Percentiles rank a stretch among this genome's conserved stretches.
These are phyloP conservation scores for Delichon dasypus DNA, from an alignment of 2,797 vertebrate genomes.

Conservation along the genomic window DNA sequence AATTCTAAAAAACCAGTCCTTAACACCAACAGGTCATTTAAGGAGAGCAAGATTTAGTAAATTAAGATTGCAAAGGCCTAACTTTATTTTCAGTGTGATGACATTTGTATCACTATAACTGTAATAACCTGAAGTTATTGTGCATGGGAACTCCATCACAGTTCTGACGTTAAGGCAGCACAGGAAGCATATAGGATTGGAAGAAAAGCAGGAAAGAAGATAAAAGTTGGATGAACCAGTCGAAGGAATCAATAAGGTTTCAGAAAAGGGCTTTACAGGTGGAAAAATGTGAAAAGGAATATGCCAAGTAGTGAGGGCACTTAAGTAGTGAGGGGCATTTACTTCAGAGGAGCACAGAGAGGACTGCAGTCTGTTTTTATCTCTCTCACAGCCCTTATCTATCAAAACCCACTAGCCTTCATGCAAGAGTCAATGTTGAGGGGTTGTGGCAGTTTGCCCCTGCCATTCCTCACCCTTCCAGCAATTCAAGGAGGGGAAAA, in stretches of 20 bases:
- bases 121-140: background rate
- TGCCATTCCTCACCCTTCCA: background rate
- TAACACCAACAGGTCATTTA: background rate
- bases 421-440: background rate
- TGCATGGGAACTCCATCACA: background rate
- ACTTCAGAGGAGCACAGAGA: background rate
- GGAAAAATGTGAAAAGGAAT: background rate
- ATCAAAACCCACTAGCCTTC: background rate
- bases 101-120: background rate
- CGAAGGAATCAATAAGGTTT: background rate
- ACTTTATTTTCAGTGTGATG: background rate
- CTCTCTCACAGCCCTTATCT: background rate
- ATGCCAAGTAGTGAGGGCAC: background rate
- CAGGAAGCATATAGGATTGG: accelerated
- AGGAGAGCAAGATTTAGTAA: background rate
- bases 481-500: background rate
- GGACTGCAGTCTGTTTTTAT: background rate
- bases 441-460: background rate
- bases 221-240: background rate
- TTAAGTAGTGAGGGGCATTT: background rate
- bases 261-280: background rate
- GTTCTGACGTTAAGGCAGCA: background rate
- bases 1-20: background rate
- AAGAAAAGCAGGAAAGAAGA: background rate
- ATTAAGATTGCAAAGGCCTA: background rate